Evolutionary conservation across 2,113 vertebrate species (phyloP).

Genomic region (Furnarius figulus): DNA sequence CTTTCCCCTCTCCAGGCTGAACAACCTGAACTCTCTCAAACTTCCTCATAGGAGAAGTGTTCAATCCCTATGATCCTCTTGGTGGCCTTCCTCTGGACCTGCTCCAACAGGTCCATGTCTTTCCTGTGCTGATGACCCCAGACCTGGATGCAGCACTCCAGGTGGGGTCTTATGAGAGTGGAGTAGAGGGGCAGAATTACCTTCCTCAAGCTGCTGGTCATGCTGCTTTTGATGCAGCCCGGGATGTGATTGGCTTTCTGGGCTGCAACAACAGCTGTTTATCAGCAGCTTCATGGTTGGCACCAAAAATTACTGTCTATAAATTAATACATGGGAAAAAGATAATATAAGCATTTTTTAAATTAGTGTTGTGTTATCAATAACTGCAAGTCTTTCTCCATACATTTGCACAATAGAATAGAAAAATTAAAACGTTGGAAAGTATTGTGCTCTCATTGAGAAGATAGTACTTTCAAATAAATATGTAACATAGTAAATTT

Average conservation of each 20-base stretch:
- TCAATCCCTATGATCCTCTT: neutral
- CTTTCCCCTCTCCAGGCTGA: neutral
- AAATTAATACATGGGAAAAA: neutral
- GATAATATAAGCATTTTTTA: neutral
- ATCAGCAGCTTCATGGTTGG: neutral
- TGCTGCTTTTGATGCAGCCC: neutral
- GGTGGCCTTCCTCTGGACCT: neutral
- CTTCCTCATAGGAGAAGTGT: neutral
- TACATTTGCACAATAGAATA: neutral
- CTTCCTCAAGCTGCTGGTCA: neutral
- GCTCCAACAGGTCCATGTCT: neutral
- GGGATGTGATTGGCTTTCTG: neutral
- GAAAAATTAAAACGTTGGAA: neutral
- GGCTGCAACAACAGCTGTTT: neutral
- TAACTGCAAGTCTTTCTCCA: neutral
- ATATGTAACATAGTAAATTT: neutral
- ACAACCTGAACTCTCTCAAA: neutral
- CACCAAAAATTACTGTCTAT: neutral
- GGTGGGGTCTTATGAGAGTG: neutral
- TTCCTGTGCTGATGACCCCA: neutral
- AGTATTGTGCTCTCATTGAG: neutral
- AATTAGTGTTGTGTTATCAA: neutral
- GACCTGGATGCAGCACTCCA: neutral
- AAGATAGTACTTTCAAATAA: neutral
- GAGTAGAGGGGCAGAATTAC: neutral